phyloP scores from a whole-genome alignment of 2,797 vertebrate species.

The Sylvilagus floridanus region DNA sequence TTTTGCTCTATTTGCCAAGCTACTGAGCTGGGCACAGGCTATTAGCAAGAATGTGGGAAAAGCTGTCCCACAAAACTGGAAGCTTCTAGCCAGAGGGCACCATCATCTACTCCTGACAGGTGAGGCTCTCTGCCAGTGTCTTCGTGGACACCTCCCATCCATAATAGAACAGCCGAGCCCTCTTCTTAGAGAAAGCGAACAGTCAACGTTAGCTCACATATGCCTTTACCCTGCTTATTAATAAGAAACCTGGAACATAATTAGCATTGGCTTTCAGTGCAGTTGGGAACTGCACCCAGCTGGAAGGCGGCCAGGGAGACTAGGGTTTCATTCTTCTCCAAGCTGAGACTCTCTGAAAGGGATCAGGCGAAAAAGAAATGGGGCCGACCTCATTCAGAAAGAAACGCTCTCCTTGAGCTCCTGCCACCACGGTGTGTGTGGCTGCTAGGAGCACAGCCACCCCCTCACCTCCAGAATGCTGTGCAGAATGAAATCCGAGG shows the following conservation, averaged over 20 bases:
- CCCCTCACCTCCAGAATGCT: not conserved
- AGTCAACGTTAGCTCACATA: conserved; percentile 68
- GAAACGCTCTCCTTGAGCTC: conserved; percentile 29
- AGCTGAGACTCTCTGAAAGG: conserved; percentile 61
- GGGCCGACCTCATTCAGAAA: not conserved
- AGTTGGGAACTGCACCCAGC: conserved; percentile 64
- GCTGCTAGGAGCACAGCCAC: not conserved
- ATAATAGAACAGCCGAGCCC: conserved; percentile 45
- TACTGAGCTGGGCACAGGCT: conserved; percentile 28
- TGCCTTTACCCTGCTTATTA: conserved; percentile 75
- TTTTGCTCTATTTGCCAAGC: conserved; percentile 59
- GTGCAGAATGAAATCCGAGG: not conserved
- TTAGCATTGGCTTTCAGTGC: conserved; percentile 73
- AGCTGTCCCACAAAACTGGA: conserved; percentile 67
- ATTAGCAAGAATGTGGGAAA: conserved; percentile 75
- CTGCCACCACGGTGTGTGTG: not conserved
- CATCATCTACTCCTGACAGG: conserved; percentile 17
- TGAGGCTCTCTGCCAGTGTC: conserved; percentile 53
- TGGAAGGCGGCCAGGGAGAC: conserved; percentile 68
- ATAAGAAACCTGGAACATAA: conserved; percentile 71
- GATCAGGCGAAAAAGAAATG: conserved; percentile 63
- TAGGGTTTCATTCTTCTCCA: conserved; percentile 51
- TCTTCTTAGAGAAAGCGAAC: conserved; percentile 76
- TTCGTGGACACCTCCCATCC: not conserved
- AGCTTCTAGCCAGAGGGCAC: conserved; percentile 69